Evolutionary conservation across 2,113 vertebrate species (phyloP).

Genomic region (Phrynosoma blainvillii): DNA sequence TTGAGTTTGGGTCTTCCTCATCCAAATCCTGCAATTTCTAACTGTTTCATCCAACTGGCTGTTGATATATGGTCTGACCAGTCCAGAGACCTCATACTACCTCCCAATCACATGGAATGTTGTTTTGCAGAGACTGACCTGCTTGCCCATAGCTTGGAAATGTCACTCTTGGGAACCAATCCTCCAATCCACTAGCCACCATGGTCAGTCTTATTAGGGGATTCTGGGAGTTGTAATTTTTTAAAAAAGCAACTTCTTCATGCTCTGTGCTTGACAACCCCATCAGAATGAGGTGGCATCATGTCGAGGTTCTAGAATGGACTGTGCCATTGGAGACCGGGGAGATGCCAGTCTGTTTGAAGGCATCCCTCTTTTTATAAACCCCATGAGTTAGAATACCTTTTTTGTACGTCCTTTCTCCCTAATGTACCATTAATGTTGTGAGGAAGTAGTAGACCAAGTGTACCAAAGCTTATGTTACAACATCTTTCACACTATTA

Average conservation of each 20-base stretch:
- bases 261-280: too few relatives aligned
- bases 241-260: too few relatives aligned
- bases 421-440: not conserved
- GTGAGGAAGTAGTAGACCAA: too few relatives aligned
- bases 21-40: too few relatives aligned
- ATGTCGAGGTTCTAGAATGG: not conserved
- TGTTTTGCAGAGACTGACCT: not conserved
- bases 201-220: not conserved
- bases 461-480: too few relatives aligned
- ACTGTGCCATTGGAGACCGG: not conserved
- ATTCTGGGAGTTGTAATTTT: not conserved
- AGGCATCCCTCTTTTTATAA: not conserved
- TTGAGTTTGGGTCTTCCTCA: too few relatives aligned
- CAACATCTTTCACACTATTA: too few relatives aligned
- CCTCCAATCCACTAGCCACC: too few relatives aligned
- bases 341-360: not conserved
- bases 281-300: not conserved
- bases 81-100: too few relatives aligned
- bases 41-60: not conserved
- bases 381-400: too few relatives aligned
- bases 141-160: not conserved
- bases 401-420: not conserved
- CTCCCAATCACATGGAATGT: too few relatives aligned
- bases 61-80: not conserved
- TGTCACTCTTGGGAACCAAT: not conserved